These are phyloP conservation scores for Phataginus tricuspis DNA, from an alignment of 2,797 vertebrate genomes.

Conservation along the genomic window DNA sequence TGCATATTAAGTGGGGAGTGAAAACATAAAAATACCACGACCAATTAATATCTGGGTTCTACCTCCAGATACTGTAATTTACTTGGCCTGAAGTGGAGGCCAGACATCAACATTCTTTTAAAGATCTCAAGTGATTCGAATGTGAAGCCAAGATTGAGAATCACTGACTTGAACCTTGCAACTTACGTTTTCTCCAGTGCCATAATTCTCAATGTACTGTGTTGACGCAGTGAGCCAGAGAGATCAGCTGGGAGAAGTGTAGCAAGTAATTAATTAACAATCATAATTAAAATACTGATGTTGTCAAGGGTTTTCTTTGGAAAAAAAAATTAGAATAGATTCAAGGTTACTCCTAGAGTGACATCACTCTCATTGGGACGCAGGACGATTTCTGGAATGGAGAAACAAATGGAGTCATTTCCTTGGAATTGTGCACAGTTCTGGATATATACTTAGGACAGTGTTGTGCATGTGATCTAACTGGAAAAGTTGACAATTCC, in stretches of 20 bases:
- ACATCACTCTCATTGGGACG: neutral
- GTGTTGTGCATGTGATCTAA: neutral
- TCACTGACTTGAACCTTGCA: neutral
- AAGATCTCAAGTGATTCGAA: neutral
- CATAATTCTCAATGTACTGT: neutral
- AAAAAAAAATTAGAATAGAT: neutral
- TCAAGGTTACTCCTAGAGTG: neutral
- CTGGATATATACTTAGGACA: neutral
- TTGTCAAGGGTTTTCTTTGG: slow-evolving; percentile 23
- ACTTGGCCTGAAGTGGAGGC: neutral
- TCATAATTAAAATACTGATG: neutral
- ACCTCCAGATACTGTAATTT: neutral
- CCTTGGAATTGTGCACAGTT: neutral
- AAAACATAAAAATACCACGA: neutral
- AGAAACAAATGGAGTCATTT: neutral
- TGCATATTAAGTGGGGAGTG: neutral
- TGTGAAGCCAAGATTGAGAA: neutral
- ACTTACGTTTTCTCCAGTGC: neutral
- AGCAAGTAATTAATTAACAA: neutral
- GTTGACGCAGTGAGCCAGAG: neutral
- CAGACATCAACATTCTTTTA: neutral
- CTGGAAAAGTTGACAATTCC: neutral
- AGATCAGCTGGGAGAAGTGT: neutral
- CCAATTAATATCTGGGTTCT: neutral
- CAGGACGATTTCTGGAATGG: neutral